Conservation (phyloP, 2,113 vertebrate genomes). For the Sylvia atricapilla region DNA sequence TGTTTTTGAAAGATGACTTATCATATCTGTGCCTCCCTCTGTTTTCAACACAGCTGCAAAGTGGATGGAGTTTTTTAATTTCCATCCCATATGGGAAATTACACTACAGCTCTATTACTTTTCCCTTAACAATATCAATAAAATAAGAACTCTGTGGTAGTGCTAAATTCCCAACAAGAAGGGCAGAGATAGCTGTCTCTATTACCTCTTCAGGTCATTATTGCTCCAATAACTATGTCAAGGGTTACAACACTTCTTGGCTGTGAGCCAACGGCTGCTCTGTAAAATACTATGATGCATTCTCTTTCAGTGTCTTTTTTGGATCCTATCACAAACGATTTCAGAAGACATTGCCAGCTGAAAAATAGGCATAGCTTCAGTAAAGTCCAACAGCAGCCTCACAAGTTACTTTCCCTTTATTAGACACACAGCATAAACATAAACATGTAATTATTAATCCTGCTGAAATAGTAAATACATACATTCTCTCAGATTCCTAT, state of each 20-base stretch:
- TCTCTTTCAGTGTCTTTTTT: not conserved
- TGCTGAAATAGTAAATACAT: not conserved
- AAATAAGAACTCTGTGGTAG: not conserved
- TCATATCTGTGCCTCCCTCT: not conserved
- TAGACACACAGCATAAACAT: fast-evolving
- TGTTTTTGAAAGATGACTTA: not conserved
- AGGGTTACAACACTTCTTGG: not conserved
- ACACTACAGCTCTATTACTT: not conserved
- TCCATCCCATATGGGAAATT: not conserved
- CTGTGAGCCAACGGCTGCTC: not conserved
- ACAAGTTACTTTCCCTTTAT: fast-evolving
- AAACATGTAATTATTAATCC: not conserved
- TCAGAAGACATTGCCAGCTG: not conserved
- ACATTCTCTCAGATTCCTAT: not conserved
- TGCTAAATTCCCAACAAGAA: not conserved
- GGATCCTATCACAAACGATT: not conserved
- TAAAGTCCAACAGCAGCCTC: not conserved
- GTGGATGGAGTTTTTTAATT: not conserved
- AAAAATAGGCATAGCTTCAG: not conserved
- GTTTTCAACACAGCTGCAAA: not conserved
- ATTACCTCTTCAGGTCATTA: not conserved
- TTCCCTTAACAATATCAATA: not conserved
- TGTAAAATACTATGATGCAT: not conserved
- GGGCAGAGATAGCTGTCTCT: not conserved
- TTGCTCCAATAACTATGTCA: not conserved